A percentile compares a stretch with the other conserved stretches of the same genome.
Evolutionary conservation across 1,140 invertebrate genomes (phyloP).

Genomic region (Drosophila rhopaloa): DNA sequence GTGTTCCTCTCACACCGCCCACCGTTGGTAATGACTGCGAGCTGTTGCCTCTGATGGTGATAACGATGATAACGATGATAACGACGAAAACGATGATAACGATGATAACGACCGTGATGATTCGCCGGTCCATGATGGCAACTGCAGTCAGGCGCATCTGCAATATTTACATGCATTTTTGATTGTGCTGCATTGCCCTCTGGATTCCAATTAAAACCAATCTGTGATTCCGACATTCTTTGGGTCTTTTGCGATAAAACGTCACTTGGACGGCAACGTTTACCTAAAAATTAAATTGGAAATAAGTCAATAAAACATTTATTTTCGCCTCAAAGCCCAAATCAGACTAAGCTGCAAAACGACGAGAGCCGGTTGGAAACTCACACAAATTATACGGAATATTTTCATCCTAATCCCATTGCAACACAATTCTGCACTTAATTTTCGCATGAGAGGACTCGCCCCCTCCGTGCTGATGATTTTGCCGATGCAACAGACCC

Average conservation of each 20-base stretch:
- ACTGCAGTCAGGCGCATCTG: conserved; percentile 15
- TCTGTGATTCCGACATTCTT: conserved; percentile 2
- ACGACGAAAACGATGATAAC: conserved; percentile 17
- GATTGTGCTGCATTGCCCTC: conserved; percentile 4
- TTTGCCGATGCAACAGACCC: conserved; percentile 15
- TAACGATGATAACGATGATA: conserved; percentile 10
- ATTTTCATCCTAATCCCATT: conserved; percentile 9
- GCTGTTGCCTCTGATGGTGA: conserved; percentile 36
- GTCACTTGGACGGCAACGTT: background rate
- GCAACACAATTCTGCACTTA: conserved; percentile 35
- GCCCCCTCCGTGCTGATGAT: conserved; percentile 21
- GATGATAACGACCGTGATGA: conserved; percentile 18
- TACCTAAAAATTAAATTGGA: background rate
- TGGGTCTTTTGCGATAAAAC: background rate
- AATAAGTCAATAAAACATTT: conserved; percentile 13
- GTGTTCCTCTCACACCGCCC: background rate
- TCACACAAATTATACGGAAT: background rate
- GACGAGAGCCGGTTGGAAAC: background rate
- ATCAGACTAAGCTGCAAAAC: background rate
- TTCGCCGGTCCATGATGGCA: background rate
- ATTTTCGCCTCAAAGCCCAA: background rate
- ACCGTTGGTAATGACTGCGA: conserved; percentile 43
- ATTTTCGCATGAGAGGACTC: conserved; percentile 35
- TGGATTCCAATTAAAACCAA: conserved; percentile 3
- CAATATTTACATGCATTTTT: conserved; percentile 24